phyloP scores from a whole-genome alignment of 2,113 vertebrate genomes.

The Nymphicus hollandicus region DNA sequence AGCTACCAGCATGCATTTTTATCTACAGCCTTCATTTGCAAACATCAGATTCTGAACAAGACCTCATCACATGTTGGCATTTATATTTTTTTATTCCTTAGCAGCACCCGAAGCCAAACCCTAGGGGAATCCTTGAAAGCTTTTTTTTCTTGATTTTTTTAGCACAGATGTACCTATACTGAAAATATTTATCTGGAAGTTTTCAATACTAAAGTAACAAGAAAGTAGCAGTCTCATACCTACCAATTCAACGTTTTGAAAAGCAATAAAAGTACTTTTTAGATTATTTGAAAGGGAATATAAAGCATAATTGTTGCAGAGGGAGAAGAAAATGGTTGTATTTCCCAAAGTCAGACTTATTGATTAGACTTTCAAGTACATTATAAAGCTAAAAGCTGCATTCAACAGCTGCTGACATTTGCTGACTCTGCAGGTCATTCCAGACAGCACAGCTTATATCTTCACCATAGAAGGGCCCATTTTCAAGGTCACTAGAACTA shows the following conservation, averaged over 20 bases:
- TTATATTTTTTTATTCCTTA: not conserved
- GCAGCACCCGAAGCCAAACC: not conserved
- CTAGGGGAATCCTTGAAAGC: not conserved
- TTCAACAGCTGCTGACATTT: conserved; percentile 31
- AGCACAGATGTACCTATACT: not conserved
- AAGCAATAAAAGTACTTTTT: conserved; percentile 2
- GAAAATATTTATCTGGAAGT: not conserved
- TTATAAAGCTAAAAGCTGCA: conserved; percentile 58
- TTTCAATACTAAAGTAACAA: not conserved
- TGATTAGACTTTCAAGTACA: conserved; percentile 58
- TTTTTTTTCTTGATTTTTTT: not conserved
- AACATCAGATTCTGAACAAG: not conserved
- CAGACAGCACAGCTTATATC: conserved; percentile 25
- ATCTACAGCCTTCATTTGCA: not conserved
- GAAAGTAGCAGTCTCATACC: not conserved
- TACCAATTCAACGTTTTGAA: not conserved
- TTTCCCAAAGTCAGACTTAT: conserved; percentile 71
- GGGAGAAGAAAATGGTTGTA: conserved; percentile 1
- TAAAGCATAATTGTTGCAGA: conserved; percentile 31
- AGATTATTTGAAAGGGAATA: not conserved
- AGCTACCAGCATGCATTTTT: not conserved
- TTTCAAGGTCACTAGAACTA: conserved; percentile 64
- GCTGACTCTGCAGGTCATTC: conserved; percentile 54
- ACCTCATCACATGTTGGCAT: not conserved
- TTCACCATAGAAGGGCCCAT: not conserved